Evolutionary conservation across 1,140 invertebrate genomes (phyloP), one percentile per base, ranked within the genome.

Genomic region (Diorhabda sublineata): DNA sequence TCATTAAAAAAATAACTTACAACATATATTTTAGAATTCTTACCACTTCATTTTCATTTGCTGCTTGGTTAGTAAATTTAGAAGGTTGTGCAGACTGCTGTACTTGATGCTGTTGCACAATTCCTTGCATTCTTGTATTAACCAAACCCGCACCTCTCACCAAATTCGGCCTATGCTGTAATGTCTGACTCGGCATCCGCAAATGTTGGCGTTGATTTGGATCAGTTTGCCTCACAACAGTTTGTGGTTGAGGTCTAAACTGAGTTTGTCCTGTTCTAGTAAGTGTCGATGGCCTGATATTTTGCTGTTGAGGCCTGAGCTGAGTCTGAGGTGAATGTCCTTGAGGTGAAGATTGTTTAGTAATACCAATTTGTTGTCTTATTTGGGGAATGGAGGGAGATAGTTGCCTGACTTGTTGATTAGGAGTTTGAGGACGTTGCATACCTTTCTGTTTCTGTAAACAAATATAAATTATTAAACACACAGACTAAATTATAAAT

Each of bases 71-170:
- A 4, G 2, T 52, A 52, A 52, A 52, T n/a, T 52, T 52, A n/a
- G 47, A 52, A 52, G n/a, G 47, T n/a, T 52, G 47, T 52, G 47
- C 47, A 52, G 47, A 52, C n/a, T 52, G 47, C 47, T 52, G 47
- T n/a, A 52, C 2, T 52, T 52, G 47, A 52, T 52, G 47, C 0
- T 52, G 47, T 52, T 52, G 47, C 4, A n/a, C 2, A 6, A 52
- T 6, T 52, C 47, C 47, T 52, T 52, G 47, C n/a, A 52, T 8
- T n/a, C 47, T 52, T 52, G 47, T 3, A 52, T 52, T 52, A 4
- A n/a, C 47, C 6, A 52, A 26, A 26, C 26, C 4, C 6, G 47
- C 6, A 52, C 47, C n/a, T 52, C 47, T 52, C 6, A 52, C 4
- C n/a, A 52, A 52, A 52, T n/a, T 52, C 6, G 47, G 47, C n/a